Evolutionary conservation across 2,797 vertebrate genomes (phyloP).

Genomic region (Ceyx erithaca): DNA sequence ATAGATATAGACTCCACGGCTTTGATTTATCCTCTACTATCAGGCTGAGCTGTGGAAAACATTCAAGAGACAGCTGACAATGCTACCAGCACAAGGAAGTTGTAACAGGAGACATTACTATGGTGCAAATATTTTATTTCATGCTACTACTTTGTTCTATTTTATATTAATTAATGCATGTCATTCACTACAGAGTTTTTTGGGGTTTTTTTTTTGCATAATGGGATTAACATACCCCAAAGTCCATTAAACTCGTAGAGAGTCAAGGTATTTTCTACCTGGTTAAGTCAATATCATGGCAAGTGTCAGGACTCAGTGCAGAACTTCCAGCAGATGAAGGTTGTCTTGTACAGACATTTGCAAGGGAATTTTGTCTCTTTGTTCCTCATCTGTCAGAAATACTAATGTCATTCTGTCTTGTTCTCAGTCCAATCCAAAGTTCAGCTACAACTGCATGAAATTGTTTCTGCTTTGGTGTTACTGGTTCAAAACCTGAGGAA

Average conservation of each 20-base stretch:
- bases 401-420: background rate
- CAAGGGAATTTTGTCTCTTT: background rate
- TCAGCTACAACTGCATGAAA: background rate
- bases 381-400: background rate
- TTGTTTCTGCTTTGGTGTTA: background rate
- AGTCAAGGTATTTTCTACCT: background rate
- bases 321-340: background rate
- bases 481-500: background rate
- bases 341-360: background rate
- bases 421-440: background rate
- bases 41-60: background rate
- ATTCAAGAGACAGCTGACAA: background rate
- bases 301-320: background rate
- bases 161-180: background rate
- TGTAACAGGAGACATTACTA: background rate
- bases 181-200: background rate
- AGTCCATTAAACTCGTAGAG: background rate
- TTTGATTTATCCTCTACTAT: background rate
- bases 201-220: fast-evolving
- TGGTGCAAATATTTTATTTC: background rate
- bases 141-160: background rate
- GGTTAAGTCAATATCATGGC: background rate
- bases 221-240: background rate
- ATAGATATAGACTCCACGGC: background rate
- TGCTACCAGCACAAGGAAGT: background rate